These are phyloP conservation scores for Ginglymostoma cirratum DNA, from an alignment of 2,113 vertebrate species.

Conservation along the genomic window DNA sequence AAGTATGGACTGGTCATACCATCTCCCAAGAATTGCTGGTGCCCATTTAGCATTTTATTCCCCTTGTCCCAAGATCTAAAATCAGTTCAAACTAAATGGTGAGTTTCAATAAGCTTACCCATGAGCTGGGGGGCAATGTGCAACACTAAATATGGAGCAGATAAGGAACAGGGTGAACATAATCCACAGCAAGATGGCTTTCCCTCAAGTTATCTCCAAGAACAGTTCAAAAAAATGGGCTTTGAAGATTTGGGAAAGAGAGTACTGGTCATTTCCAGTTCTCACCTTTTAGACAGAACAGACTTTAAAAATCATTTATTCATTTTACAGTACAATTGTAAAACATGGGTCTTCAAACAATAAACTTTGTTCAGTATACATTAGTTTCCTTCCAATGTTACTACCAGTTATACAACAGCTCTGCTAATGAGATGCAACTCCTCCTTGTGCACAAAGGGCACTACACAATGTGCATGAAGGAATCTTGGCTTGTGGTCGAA, in stretches of 20 bases:
- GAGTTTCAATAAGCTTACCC: neutral
- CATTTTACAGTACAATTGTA: constrained; percentile 34
- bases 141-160: neutral
- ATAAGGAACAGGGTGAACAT: neutral
- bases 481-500: constrained; percentile 43
- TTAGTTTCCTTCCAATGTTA: constrained; percentile 26
- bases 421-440: constrained; percentile 26
- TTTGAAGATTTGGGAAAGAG: neutral
- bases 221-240: neutral
- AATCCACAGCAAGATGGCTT: neutral
- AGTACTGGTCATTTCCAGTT: constrained; percentile 30
- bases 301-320: constrained; percentile 18
- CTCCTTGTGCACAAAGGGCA: constrained; percentile 13
- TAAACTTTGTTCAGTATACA: constrained; percentile 35
- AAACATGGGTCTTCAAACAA: constrained; percentile 29
- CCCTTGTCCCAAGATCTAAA: neutral
- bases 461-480: neutral
- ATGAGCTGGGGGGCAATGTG: neutral
- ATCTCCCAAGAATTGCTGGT: neutral
- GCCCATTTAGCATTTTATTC: neutral
- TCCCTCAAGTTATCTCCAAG: neutral
- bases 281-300: neutral
- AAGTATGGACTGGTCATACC: neutral
- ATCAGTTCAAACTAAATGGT: neutral
- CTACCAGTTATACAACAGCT: constrained; percentile 29